Evolutionary conservation across 2,888 invertebrate species (phyloP), one percentile per base, ranked within the genome.

Genomic region (Epirrhoe alternata): DNA sequence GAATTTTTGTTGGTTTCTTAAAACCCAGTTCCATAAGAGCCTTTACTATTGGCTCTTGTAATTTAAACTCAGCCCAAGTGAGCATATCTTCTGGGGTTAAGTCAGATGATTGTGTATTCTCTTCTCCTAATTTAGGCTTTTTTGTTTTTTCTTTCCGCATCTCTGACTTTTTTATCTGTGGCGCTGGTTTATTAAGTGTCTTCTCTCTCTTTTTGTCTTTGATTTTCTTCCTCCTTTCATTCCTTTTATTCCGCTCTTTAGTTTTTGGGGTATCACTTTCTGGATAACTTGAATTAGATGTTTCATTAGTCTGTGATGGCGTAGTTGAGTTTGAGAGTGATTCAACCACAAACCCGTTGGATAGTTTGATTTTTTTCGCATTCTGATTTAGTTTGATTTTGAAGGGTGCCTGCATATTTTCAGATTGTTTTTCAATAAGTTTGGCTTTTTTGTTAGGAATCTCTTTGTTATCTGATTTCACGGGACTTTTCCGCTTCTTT

Each of bases 1-100:
- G 99, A 80, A 99, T 99, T 76, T 96, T 95, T 0, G 99, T 99
- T 0, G 99, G 99, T 24, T 95, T 91, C 49, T 92, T 92, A 85
- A 98, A 99, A 0, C 96, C 95, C 73, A 96, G 94, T 66, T 97
- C 97, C 12, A 94, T 92, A 0, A 99, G 85, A 0, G 97, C 97
- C 77, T 94, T 94, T 42, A 98, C 82, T 63, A 99, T 94, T 2
- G 94, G 85, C 3, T 94, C 90, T 0, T 96, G 96, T 10, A 98
- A 94, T 75, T 96, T 96, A 64, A 96, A 94, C 57, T 94, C 94
- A 6, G 94, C 94, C 97, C 97, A 97, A 0, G 94, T 93, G 73
- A 94, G 80, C 88, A 94, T 90, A 74, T 94, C 92, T 71, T 92
- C 92, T 0, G 91, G 73, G 0, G 89, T 86, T 35, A 92, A 77